Percentiles rank a stretch among this genome's conserved stretches.
Conservation (phyloP, 2,113 vertebrate genomes). For the Elaphurus davidianus region DNA sequence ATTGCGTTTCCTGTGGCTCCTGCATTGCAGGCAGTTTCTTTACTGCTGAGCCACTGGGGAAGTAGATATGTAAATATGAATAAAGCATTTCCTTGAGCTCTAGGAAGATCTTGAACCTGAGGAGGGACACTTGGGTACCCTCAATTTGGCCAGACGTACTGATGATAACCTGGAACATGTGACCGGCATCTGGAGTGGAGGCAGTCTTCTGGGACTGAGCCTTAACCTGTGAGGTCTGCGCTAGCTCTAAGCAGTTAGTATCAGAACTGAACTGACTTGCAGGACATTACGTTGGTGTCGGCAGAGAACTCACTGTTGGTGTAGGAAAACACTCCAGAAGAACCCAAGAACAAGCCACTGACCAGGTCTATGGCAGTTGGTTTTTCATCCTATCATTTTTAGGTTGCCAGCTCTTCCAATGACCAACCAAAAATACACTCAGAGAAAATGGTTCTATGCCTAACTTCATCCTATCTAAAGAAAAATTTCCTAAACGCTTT, state of each 20-base stretch:
- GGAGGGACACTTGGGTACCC: neutral
- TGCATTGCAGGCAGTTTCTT: neutral
- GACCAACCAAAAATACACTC: neutral
- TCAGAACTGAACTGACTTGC: neutral
- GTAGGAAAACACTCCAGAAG: neutral
- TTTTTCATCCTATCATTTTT: neutral
- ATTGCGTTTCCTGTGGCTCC: neutral
- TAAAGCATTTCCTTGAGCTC: neutral
- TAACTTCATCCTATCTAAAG: neutral
- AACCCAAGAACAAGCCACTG: neutral
- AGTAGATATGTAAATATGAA: neutral
- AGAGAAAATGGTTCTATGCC: neutral
- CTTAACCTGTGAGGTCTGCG: neutral
- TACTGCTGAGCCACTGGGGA: neutral
- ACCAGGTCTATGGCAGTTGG: neutral
- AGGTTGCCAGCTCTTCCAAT: neutral
- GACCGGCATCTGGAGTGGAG: neutral
- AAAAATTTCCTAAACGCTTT: neutral
- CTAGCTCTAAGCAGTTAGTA: neutral
- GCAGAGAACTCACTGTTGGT: neutral
- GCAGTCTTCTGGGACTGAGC: neutral
- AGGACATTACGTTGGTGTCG: neutral
- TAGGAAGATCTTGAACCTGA: neutral
- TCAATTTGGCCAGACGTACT: neutral
- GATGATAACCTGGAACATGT: neutral